Evolutionary conservation across 2,888 invertebrate species (phyloP).

Genomic region (Drosophila pseudotalamancana): DNA sequence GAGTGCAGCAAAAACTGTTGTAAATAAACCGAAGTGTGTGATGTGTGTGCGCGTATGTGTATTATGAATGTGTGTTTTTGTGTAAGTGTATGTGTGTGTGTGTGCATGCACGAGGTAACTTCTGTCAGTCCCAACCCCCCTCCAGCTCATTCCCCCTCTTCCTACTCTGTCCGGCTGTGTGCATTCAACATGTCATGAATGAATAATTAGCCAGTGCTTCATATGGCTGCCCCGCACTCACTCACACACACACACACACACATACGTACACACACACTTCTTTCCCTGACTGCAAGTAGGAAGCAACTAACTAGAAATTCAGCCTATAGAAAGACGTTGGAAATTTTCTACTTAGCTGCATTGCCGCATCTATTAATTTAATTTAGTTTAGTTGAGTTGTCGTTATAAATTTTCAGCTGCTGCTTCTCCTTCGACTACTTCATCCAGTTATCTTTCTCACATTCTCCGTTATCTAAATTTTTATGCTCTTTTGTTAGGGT

Average conservation of each 20-base stretch:
- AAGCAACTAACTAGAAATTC: conserved; percentile 50
- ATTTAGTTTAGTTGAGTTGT: conserved; percentile 62
- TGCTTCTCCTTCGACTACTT: neutral
- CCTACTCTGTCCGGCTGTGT: conserved; percentile 41
- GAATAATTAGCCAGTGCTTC: conserved; percentile 75
- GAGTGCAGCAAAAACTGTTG: conserved; percentile 65
- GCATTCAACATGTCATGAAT: conserved; percentile 80
- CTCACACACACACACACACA: neutral
- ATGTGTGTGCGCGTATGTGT: conserved; percentile 1
- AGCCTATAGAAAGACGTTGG: conserved; percentile 43
- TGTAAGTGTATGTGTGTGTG: conserved; percentile 20
- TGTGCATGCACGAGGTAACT: conserved; percentile 42
- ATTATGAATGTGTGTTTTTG: neutral
- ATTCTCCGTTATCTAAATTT: conserved; percentile 52
- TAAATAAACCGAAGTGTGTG: conserved; percentile 54
- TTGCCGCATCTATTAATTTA: conserved; percentile 67
- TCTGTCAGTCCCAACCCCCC: conserved; percentile 11
- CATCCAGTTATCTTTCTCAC: neutral
- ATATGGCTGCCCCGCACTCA: conserved; percentile 28
- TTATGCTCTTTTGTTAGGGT: conserved; percentile 30
- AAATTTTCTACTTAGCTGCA: conserved; percentile 69
- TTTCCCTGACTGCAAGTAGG: conserved; percentile 41
- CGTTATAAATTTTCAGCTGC: conserved; percentile 42
- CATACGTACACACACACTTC: neutral
- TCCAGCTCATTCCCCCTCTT: neutral